Evolutionary conservation across 2,113 vertebrate species (phyloP), one percentile per base, ranked within the genome.

Genomic region (Mus spicilegus): DNA sequence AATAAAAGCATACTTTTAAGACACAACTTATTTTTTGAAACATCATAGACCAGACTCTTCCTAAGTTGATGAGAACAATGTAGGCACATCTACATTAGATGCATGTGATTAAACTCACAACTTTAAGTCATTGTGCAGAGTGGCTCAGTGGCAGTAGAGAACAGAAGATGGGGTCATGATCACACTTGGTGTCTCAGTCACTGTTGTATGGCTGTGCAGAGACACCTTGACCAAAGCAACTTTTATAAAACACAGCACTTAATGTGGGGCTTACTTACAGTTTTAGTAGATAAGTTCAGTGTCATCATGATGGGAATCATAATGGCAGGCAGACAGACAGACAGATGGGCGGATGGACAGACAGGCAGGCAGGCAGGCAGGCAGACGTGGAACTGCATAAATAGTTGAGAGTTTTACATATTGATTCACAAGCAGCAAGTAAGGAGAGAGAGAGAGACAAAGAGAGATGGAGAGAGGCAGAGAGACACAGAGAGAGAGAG

Each of bases 21-120:
- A 39, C 17, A 75, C 7, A 39, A 73, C 87, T 84, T 17, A 77
- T 85, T 33, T 85, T 88, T 75, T 93, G 61, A 30, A 88, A 96
- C 16, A 65, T 42, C 46, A 11, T 14, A 51, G 76, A 42, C 26
- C 63, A 87, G 22, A 17, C 39, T 92, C 28, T 89, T 80, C 72
- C 56, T 72, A 58, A 67, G 67, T 75, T 81, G 73, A 30, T 61
- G 11, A n/a, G 49, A 92, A 92, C 16, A 39, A 14, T 36, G 39
- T 42, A 26, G 17, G 17, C 61, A 76, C 69, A 24, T 9, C 30
- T 69, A n/a, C 12, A 58, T 81, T n/a, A 24, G 39, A 51, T 24
- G 17, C 42, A 90, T 61, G 49, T 72, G 49, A 56, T 56, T 65
- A 82, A 82, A 77, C 5, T 94, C 33, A 10, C 22, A 16, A 89